phyloP scores from a whole-genome alignment of 2,888 invertebrate species.

The Heliconius cydno region DNA sequence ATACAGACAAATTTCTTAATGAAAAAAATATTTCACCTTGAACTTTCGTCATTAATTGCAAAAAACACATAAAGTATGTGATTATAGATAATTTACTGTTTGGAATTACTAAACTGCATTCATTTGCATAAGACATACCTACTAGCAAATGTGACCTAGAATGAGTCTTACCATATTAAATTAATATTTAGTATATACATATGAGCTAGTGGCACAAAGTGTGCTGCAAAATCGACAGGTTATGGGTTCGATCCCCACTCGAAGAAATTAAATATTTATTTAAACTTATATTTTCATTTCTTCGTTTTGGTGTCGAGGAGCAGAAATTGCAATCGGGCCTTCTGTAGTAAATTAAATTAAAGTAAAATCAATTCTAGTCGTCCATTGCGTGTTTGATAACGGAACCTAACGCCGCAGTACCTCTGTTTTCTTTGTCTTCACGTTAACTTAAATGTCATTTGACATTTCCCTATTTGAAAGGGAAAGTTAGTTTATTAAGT shows the following conservation, averaged over 20 bases:
- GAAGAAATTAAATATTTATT: too few species aligned
- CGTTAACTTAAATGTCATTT: constrained; percentile 9
- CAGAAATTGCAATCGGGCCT: too few species aligned
- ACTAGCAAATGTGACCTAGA: constrained; percentile 12
- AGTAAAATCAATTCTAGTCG: too few species aligned
- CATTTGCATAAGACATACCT: constrained; percentile 1
- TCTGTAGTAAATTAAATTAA: too few species aligned
- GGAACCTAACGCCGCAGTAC: neutral
- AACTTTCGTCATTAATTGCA: constrained; percentile 13
- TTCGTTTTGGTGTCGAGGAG: too few species aligned
- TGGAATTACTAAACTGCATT: constrained; percentile 1
- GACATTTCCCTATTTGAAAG: constrained; percentile 8
- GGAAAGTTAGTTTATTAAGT: constrained; percentile 21
- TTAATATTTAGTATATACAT: neutral
- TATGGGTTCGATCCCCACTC: too few species aligned
- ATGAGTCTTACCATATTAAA: neutral
- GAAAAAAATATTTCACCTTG: neutral
- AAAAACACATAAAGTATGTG: neutral
- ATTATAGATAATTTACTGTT: constrained; percentile 11
- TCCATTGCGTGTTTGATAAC: neutral
- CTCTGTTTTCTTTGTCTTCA: neutral
- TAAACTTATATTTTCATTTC: too few species aligned
- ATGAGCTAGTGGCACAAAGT: neutral
- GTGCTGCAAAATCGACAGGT: too few species aligned
- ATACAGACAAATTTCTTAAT: neutral